Base-by-base conservation (phyloP, 2,797 vertebrate species). In the Hipposideros larvatus region DNA sequence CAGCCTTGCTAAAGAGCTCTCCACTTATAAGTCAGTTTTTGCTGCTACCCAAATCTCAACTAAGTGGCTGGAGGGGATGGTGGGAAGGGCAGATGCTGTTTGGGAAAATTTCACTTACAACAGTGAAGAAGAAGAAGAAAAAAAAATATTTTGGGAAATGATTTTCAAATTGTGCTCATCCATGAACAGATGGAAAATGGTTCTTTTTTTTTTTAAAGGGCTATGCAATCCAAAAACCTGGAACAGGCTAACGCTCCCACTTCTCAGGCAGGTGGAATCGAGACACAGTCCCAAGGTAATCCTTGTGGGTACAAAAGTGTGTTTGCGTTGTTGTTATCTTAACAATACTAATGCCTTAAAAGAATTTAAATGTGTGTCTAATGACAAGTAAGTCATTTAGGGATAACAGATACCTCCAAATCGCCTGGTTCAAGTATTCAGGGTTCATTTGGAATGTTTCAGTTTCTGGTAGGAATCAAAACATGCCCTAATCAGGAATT, bases 1-100 rank as follows among this genome's bases (percentile, higher is more conserved):
- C 96, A 99, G 97, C 87, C 99, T 99, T 3, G 98, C 98, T 28
- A 98, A 98, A 89, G 99, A 99, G 92, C 98, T 99, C 26, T 97
- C 98, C 87, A 98, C 98, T 88, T 99, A 99, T 98, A 99, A 99
- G 99, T 99, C 98, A 1, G 98, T 98, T 66, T 68, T 94, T n/a
- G 83, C 83, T 34, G n/a, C 75, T 65, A 41, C 7, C 6, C 85
- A 78, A 91, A 94, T 90, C 77, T 1, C 87, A 26, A 28, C 0
- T 1, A 51, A 95, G 13, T 63, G 71, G 91, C 75, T 91, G 46
- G 46, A 94, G 74, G 80, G 87, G 93, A 43, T 77, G 57, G 80
- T 37, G 55, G 97, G 90, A 63, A 85, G 74, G 89, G 92, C 22
- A 77, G 70, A 83, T 70, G 16, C 8, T 59, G 59, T 11, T 70